phyloP scores from a whole-genome alignment of 2,888 invertebrate genomes.

The Catonia carolina region DNA sequence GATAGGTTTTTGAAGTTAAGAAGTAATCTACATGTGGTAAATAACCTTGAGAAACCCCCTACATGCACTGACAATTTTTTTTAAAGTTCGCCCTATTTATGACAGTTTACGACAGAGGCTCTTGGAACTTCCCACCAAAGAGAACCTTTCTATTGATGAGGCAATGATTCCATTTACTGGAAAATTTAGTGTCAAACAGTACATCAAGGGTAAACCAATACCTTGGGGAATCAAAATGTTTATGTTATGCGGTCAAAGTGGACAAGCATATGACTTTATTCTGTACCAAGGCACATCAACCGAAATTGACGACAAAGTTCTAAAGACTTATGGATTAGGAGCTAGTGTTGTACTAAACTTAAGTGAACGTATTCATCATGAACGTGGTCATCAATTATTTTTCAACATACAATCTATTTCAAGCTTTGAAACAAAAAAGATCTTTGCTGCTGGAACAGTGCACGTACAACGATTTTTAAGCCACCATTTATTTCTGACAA shows the following conservation, averaged over 20 bases:
- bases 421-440: not conserved
- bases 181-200: constrained; percentile 31
- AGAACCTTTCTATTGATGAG: constrained; percentile 19
- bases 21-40: not conserved
- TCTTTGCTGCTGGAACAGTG: not conserved
- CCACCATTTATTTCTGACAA: constrained; percentile 14
- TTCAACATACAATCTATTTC: too few relatives aligned
- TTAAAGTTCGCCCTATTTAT: constrained; percentile 19
- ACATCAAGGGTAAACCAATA: constrained; percentile 30
- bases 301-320: constrained; percentile 12
- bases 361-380: not conserved
- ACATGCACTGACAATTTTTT: constrained; percentile 2
- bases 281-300: constrained; percentile 31
- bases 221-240: constrained; percentile 34
- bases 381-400: not conserved
- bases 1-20: not conserved
- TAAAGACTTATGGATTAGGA: constrained; percentile 25
- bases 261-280: constrained; percentile 30
- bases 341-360: constrained; percentile 22
- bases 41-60: not conserved
- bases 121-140: constrained; percentile 5
- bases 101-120: constrained; percentile 6
- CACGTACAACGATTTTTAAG: constrained; percentile 5
- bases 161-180: constrained; percentile 32
- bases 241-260: constrained; percentile 29